Percentiles rank a stretch among this genome's conserved stretches.
phyloP scores from a whole-genome alignment of 2,888 invertebrate species.

The Mesorhabditis sp. region DNA sequence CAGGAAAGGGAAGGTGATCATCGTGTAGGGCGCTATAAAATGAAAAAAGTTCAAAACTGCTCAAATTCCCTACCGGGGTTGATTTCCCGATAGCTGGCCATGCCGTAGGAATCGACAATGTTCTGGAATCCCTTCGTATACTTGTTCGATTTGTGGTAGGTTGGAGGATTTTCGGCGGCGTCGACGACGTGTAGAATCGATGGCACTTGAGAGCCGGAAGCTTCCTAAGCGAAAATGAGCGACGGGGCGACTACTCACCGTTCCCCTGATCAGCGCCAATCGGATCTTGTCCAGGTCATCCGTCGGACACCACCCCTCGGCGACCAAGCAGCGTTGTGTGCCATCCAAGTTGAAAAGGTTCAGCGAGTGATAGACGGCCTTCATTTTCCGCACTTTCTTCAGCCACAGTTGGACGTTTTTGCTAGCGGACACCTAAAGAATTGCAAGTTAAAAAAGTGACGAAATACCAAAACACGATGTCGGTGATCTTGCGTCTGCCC shows the following conservation, averaged over 20 bases:
- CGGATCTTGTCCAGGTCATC: neutral
- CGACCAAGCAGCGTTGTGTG: conserved; percentile 67
- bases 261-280: neutral
- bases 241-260: neutral
- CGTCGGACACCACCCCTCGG: conserved; percentile 28
- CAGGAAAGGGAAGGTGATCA: conserved; percentile 93
- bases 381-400: conserved; percentile 91
- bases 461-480: conserved; percentile 69
- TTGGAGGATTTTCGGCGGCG: conserved; percentile 81
- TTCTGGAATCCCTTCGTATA: conserved; percentile 91
- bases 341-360: conserved; percentile 98
- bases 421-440: conserved; percentile 82
- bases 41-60: conserved; percentile 5
- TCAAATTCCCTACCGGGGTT: conserved; percentile 74
- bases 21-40: conserved; percentile 80
- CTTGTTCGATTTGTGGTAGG: conserved; percentile 91
- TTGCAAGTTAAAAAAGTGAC: conserved; percentile 58
- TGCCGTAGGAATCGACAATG: conserved; percentile 91
- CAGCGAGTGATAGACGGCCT: conserved; percentile 94
- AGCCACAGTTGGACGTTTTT: conserved; percentile 99
- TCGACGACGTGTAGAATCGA: conserved; percentile 93
- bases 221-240: conserved; percentile 65
- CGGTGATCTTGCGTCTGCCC: conserved; percentile 97
- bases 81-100: conserved; percentile 90
- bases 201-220: conserved; percentile 82